phyloP scores from a whole-genome alignment of 1,140 invertebrate species.

The Littorina saxatilis region DNA sequence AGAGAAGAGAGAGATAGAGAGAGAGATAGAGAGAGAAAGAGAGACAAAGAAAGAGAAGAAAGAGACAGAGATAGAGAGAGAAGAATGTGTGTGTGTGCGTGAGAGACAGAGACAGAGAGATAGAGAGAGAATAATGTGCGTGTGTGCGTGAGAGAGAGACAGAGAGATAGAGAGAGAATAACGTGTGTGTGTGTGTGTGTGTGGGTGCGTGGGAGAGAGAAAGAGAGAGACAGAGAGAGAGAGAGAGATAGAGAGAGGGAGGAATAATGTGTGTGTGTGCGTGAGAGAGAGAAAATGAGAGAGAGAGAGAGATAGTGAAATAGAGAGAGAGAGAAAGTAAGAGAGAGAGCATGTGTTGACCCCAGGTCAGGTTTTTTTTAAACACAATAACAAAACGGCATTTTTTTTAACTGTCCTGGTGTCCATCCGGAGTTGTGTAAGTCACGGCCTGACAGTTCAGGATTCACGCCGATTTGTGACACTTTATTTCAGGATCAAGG shows the following conservation, averaged over 20 bases:
- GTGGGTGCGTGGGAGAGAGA: too few relatives aligned
- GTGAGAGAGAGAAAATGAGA: too few relatives aligned
- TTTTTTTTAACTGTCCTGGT: too few relatives aligned
- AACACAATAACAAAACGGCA: too few relatives aligned
- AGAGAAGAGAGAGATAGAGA: too few relatives aligned
- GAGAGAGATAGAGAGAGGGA: too few relatives aligned
- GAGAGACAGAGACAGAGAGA: conserved; percentile 1
- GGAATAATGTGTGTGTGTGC: too few relatives aligned
- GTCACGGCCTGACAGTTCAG: neutral
- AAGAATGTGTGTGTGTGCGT: neutral
- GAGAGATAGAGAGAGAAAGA: too few relatives aligned
- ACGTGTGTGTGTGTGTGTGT: too few relatives aligned
- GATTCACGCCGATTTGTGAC: neutral
- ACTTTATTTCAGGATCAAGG: conserved; percentile 47
- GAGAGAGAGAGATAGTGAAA: too few relatives aligned
- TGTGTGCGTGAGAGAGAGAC: neutral
- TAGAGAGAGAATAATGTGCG: neutral
- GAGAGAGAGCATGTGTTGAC: neutral
- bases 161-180: conserved; percentile 8
- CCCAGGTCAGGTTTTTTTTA: neutral
- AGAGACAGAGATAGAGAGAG: conserved; percentile 19
- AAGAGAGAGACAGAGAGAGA: conserved; percentile 1
- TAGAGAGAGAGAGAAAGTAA: too few relatives aligned
- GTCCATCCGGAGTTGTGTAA: too few relatives aligned
- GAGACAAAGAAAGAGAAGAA: neutral